Evolutionary conservation across 2,797 vertebrate genomes (phyloP), one percentile per base, ranked within the genome.

Genomic region (Channa striata): DNA sequence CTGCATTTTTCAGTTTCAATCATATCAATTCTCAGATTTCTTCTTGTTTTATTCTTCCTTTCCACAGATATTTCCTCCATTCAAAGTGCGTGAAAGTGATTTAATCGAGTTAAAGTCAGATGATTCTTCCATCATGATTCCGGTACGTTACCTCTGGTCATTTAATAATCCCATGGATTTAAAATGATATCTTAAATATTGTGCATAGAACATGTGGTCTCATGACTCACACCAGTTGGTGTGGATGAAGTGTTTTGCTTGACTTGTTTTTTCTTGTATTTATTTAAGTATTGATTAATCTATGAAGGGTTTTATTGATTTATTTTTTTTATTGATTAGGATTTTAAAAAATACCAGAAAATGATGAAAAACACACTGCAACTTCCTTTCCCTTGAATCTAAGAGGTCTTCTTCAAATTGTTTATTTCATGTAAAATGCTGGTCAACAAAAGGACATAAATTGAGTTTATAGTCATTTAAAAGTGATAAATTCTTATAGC

Each of bases 21-120:
- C 4, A 39, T 39, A 12, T 59, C 30, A 14, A 39, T 21, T 36
- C 11, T 11, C 6, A 52, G 21, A 20, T 11, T 43, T 19, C 1
- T 33, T 52, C 0, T 65, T 25, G 6, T 30, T 51, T 46, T 57
- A 0, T 40, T 36, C 33, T 58, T 20, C 11, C 16, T 62, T n/a
- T 37, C 1, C 59, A 3, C 67, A 93, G 92, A 59, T 68, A 14
- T 78, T 93, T 48, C 73, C 73, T 9, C 30, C 74, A 11, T 0
- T 69, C 62, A 80, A 8, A 42, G 21, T 37, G 46, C 11, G 47
- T 1, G 37, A 73, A 3, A 65, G 60, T 11, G 54, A 79, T 20
- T 25, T 43, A 0, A 14, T 75, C 5, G 71, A 76, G 69, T 50
- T 79, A 5, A 77, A 71, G 20, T 59, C 74, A 3, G 19, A 19